Base-by-base conservation (phyloP, 2,888 invertebrate species). In the Cheilosia pagana region DNA sequence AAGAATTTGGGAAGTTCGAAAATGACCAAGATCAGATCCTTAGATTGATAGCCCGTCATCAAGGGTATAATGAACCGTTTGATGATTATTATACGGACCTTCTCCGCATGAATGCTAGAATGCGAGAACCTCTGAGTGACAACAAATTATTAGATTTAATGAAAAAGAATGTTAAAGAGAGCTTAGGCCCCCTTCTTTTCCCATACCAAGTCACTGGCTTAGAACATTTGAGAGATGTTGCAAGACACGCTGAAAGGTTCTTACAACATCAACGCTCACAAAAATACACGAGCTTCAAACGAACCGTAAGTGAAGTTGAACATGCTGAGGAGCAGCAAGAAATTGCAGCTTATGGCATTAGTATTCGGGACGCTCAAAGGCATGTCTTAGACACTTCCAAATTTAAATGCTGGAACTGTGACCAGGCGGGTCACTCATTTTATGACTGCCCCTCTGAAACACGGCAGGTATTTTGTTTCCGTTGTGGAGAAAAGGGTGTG, bases 31-130 rank as follows among this genome's bases (percentile, higher is more conserved):
- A 35, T 3, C 16, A 35, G n/a, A 57, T 35, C 7, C 16, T 57
- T 31, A 7, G 16, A 43, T 43, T 60, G 43, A 3, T 60, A 3
- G 14, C 60, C 3, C 5, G 63, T 12, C 28, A 7, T 2, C 63
- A 63, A 63, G 14, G 23, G 3, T 50, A 8, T 21, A 50, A 63
- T 8, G 63, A 63, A 35, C 31, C 63, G 2, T 63, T 63, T 19
- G 63, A 63, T 14, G 63, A 63, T 63, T 63, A 19, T 21, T 63
- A 63, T 10, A 31, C 35, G 0, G 63, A 63, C 35, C 21, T 63
- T 14, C 31, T 63, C 6, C 48, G 35, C 4, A 31, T 50, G n/a
- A 63, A 63, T 50, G 48, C 63, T 3, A 6, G 63, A 10, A 14
- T 63, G 31, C 19, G 35, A 3, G 35, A 63, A 35, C 35, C 63